Base-by-base conservation (phyloP, 2,797 vertebrate genomes). In the Clarias fuscus region DNA sequence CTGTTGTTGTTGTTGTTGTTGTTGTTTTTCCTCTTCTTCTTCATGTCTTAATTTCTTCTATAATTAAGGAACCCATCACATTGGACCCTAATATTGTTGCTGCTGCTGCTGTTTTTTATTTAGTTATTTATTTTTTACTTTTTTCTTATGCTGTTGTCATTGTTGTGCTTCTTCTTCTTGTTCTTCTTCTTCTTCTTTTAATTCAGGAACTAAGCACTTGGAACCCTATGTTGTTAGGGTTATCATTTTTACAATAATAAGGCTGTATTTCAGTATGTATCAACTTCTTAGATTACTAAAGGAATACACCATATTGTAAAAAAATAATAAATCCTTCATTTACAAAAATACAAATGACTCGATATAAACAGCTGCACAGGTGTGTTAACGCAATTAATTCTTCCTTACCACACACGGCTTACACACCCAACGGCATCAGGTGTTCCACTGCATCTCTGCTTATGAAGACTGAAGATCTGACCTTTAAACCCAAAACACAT, bases 401-500 rank as follows among this genome's bases (percentile, higher is more conserved):
- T 75, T n/a, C 14, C n/a, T 75, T 27, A 56, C 14, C n/a, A n/a
- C 40, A n/a, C 71, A 53, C 14, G 7, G 3, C 6, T 56, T 75
- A 15, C 58, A 90, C 89, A 88, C 89, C 88, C 91, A 86, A 83
- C 90, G 91, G 90, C 92, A 89, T 91, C 86, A 85, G 91, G 90
- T 90, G 92, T 92, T 93, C 92, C 81, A 83, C 88, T 78, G n/a
- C 85, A 90, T 92, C 93, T 92, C 91, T 91, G 76, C 37, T 11
- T 72, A 43, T 70, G 67, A 70, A 70, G 43, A 72, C 24, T 78
- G n/a, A 61, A 59, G 53, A 13, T 83, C 67, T 71, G 48, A 33
- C 27, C 93, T 94, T 93, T 92, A 93, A 93, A 93, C 91, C 88
- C 84, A 85, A 5, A 89, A 92, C 90, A 91, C 86, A 90, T 93